Percentiles rank a stretch among this genome's conserved stretches.
These are phyloP conservation scores for Tringa solitaria DNA, from an alignment of 2,113 vertebrate species.

Conservation along the genomic window DNA sequence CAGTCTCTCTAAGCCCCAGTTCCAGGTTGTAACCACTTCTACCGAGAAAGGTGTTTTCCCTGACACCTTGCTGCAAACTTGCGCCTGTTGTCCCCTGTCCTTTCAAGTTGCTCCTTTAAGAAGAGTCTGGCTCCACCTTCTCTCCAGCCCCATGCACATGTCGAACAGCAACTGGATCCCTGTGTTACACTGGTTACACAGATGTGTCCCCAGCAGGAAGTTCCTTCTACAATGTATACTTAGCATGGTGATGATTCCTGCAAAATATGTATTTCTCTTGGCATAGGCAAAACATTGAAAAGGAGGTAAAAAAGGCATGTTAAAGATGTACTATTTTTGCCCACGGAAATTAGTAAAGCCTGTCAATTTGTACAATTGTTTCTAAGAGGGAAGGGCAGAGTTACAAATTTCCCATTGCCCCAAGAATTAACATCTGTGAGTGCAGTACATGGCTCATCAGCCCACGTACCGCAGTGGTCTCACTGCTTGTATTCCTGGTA, in stretches of 20 bases:
- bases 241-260: not conserved
- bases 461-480: no score
- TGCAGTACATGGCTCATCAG: not conserved
- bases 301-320: not conserved
- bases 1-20: no score
- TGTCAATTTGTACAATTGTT: not conserved
- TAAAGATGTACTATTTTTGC: not conserved
- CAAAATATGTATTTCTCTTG: not conserved
- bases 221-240: not conserved
- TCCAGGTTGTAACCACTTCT: not conserved
- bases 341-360: not conserved
- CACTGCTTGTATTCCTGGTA: not conserved
- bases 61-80: not conserved
- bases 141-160: not conserved
- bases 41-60: not conserved
- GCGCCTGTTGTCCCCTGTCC: no score
- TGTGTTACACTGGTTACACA: not conserved
- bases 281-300: not conserved
- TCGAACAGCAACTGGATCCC: not conserved
- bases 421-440: not conserved
- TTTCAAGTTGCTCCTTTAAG: not conserved
- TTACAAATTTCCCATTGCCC: not conserved
- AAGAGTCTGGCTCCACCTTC: not conserved
- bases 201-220: slow-evolving; percentile 4
- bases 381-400: not conserved